A percentile compares a stretch with the other conserved stretches of the same genome.
phyloP scores from a whole-genome alignment of 37 sponge, comb jelly and placozoan species.

The Cliona cf. orientalis region DNA sequence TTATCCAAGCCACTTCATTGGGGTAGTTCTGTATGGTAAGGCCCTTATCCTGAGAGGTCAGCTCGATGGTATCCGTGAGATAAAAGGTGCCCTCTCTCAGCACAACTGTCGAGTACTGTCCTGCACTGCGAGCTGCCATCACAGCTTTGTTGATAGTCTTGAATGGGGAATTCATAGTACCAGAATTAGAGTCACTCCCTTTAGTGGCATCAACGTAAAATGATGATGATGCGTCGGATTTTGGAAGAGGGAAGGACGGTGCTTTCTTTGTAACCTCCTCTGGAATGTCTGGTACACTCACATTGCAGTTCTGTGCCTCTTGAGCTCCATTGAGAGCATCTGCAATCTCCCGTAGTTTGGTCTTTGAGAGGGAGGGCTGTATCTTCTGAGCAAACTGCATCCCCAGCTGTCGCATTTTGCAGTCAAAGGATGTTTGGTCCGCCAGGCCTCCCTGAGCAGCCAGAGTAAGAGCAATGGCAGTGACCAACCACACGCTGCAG shows the following conservation, averaged over 20 bases:
- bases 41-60: slow-evolving; percentile 30
- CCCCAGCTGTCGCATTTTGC: slow-evolving; percentile 61
- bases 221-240: background rate
- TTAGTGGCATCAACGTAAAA: slow-evolving; percentile 59
- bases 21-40: slow-evolving; percentile 54
- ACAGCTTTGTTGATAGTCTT: slow-evolving; percentile 44
- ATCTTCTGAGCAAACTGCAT: slow-evolving; percentile 69
- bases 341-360: slow-evolving; percentile 36
- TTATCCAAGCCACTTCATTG: slow-evolving; percentile 58
- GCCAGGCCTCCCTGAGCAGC: no score
- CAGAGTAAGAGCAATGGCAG: no score
- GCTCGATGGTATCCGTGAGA: slow-evolving; percentile 47
- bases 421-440: slow-evolving; percentile 61
- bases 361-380: slow-evolving; percentile 38
- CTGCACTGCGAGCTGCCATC: slow-evolving; percentile 11
- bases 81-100: slow-evolving; percentile 66
- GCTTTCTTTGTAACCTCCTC: background rate
- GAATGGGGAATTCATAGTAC: slow-evolving; percentile 43
- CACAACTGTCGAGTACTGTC: slow-evolving; percentile 36
- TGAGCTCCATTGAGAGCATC: slow-evolving; percentile 72
- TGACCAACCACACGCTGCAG: no score
- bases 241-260: no score
- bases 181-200: slow-evolving; percentile 67
- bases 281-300: background rate
- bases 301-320: slow-evolving; percentile 63